These are phyloP conservation scores for Zophobas atratus DNA, from an alignment of 1,140 invertebrate species.

Conservation along the genomic window DNA sequence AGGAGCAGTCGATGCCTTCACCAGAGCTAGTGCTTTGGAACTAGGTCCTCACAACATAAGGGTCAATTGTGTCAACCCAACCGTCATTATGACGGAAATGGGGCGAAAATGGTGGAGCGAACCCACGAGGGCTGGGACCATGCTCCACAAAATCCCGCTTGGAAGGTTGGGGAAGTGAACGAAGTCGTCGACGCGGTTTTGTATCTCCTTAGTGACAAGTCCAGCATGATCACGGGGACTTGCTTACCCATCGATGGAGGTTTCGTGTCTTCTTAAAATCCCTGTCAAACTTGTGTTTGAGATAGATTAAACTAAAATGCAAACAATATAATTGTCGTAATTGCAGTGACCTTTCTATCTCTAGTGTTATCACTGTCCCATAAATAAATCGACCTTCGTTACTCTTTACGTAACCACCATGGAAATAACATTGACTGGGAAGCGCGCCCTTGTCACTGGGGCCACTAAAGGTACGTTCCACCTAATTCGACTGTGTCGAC, in stretches of 20 bases:
- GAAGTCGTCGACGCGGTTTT: constrained; percentile 86
- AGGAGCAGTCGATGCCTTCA: constrained; percentile 77
- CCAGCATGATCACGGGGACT: constrained; percentile 85
- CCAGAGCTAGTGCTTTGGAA: constrained; percentile 86
- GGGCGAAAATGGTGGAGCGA: constrained; percentile 85
- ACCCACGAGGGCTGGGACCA: constrained; percentile 75
- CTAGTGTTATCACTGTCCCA: neutral
- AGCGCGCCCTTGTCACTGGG: constrained; percentile 75
- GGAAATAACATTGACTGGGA: constrained; percentile 71
- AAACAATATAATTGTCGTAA: neutral
- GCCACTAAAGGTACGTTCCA: constrained; percentile 72
- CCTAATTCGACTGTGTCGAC: too few species aligned
- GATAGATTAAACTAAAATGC: neutral
- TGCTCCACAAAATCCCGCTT: constrained; percentile 65
- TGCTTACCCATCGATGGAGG: constrained; percentile 87
- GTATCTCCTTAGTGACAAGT: constrained; percentile 84
- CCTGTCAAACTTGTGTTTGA: neutral
- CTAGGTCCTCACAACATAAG: constrained; percentile 88
- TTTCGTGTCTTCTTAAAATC: constrained; percentile 61
- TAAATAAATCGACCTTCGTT: neutral
- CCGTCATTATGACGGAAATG: constrained; percentile 91
- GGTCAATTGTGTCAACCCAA: constrained; percentile 91
- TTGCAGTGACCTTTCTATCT: neutral
- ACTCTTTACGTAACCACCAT: constrained; percentile 57
- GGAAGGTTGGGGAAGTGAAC: constrained; percentile 80